Evolutionary conservation across 2,113 vertebrate species (phyloP), one percentile per base, ranked within the genome.

Genomic region (Rattus rattus): DNA sequence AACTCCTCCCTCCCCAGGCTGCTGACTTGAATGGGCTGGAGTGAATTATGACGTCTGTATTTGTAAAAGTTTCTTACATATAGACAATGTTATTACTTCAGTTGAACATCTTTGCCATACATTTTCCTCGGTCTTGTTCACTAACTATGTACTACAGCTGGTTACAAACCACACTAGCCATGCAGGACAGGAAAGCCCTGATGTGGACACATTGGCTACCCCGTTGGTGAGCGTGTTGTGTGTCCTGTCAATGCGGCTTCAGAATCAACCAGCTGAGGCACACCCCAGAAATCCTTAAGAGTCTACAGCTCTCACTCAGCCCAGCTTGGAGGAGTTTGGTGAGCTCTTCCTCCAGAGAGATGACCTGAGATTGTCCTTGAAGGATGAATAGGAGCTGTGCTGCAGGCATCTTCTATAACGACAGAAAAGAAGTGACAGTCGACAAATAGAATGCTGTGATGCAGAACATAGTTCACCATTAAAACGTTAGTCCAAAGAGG

Each of bases 361-460:
- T 26, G 26, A 22, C 4, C 39, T 67, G 69, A 63, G 33, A 75
- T 81, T 28, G n/a, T 67, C 63, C 36, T 76, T 83, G 59, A 79
- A 96, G 59, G 4, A 33, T 73, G 47, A 94, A 54, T 89, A 91
- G 20, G 54, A 91, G 28, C 81, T 88, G n/a, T 54, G 67, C 49
- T 54, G 5, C 43, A 72, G 30, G 33, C 47, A 54, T 54, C 30
- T 26, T 52, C 81, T 84, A 84, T n/a, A 49, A 67, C 8, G 39
- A 19, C 52, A 72, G 39, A 52, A 80, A 13, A 43, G 77, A 90
- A 92, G n/a, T 79, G 65, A 30, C 49, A 81, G 49, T 84, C 70
- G 92, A 39, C 33, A 88, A 79, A 52, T 0, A 73, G 8, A 54
- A 39, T 49, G 47, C 26, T 28, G 52, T 80, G 54, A 95, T 90